Base-by-base conservation (phyloP, 2,888 invertebrate genomes). In the Ephialtes manifestator region DNA sequence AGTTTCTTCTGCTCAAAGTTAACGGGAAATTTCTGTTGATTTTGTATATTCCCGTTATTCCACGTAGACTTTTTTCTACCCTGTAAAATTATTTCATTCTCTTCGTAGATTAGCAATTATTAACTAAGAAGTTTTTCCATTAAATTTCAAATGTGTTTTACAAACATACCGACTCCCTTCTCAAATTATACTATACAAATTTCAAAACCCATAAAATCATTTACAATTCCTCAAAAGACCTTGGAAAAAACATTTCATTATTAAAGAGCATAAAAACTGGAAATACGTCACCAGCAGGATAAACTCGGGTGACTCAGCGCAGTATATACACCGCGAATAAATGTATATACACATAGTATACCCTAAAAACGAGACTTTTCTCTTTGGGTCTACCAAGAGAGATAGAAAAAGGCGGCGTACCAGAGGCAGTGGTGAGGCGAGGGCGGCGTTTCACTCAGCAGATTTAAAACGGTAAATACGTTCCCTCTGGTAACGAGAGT, bases 391-490 rank as follows among this genome's bases (percentile, higher is more conserved):
- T 55, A 24, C 68, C 18, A 65, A 63, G 28, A 39, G 68, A 81
- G 35, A n/a, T 35, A 13, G 70, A 58, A 60, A 53, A 46, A 65
- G 43, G 51, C n/a, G 24, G 35, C 48, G 71, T 20, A 48, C 67
- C 70, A 55, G 77, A 24, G 71, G 48, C 79, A 58, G 72, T 24
- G 70, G 55, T 28, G 79, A 76, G 74, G 51, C 55, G 70, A 70
- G 81, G 68, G 46, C 15, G 53, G 72, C 72, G 74, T 80, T 81
- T 82, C 82, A 70, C 79, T 83, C 79, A 39, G 78, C 77, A 81
- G 81, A 85, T 85, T 83, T 78, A 79, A 84, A 86, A 78, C 84
- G 75, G 81, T 77, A 84, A 86, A 86, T 84, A 86, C 79, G 79
- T 78, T 71, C 13, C 18, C 53, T 68, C 68, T 46, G 63, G 67